Conservation (phyloP, 1,140 invertebrate species). For the Rhopalosiphum padi region DNA sequence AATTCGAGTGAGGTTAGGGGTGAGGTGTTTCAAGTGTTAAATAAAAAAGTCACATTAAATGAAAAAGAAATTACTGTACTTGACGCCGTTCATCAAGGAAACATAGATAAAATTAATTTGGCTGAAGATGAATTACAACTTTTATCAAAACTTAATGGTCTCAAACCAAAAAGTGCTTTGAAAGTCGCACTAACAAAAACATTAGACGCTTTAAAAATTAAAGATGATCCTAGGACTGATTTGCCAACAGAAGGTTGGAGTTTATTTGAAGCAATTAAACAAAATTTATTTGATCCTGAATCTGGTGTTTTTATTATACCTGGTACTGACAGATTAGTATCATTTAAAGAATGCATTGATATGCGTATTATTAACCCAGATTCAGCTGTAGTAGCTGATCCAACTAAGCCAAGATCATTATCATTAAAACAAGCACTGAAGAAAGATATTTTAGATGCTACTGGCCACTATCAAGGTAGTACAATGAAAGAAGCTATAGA, state of each 20-base stretch:
- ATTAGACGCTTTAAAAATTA: slow-evolving; percentile 54
- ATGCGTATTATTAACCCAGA: slow-evolving; percentile 83
- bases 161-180: slow-evolving; percentile 40
- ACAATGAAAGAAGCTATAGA: slow-evolving; percentile 83
- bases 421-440: slow-evolving; percentile 78
- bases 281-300: slow-evolving; percentile 79
- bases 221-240: slow-evolving; percentile 66
- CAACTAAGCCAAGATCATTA: slow-evolving; percentile 73
- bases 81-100: slow-evolving; percentile 69
- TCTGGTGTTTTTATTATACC: slow-evolving; percentile 87
- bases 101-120: slow-evolving; percentile 30
- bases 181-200: slow-evolving; percentile 52
- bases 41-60: slow-evolving; percentile 78
- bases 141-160: slow-evolving; percentile 45
- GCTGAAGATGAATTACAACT: slow-evolving; percentile 46
- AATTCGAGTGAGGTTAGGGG: slow-evolving; percentile 81
- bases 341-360: slow-evolving; percentile 86
- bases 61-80: slow-evolving; percentile 64
- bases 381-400: slow-evolving; percentile 81
- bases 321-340: slow-evolving; percentile 81
- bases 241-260: slow-evolving; percentile 84
- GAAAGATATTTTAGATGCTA: slow-evolving; percentile 78
- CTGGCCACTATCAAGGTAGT: slow-evolving; percentile 76
- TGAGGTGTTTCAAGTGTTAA: slow-evolving; percentile 76
- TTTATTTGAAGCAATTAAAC: slow-evolving; percentile 77